Percentiles rank a stretch among this genome's conserved stretches.
Conservation (phyloP, 2,113 vertebrate species). For the Mirza zaza region DNA sequence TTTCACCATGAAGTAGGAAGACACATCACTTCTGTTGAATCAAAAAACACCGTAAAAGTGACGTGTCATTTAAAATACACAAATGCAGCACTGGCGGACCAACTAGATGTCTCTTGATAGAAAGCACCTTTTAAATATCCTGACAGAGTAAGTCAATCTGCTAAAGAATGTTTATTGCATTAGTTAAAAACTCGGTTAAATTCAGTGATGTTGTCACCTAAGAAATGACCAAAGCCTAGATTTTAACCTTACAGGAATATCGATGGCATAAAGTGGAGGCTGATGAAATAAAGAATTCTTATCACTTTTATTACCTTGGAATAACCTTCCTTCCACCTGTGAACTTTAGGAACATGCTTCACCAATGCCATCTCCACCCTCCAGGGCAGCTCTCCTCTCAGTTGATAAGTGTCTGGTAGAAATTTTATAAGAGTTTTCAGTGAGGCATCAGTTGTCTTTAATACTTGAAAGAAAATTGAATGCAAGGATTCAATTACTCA, state of each 20-base stretch:
- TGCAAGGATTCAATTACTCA: conserved; percentile 84
- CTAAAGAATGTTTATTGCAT: neutral
- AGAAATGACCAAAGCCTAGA: neutral
- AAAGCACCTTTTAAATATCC: conserved; percentile 13
- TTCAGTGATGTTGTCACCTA: neutral
- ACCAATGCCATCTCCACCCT: rapidly evolving
- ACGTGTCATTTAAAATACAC: neutral
- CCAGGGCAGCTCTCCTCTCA: neutral
- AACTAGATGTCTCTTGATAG: neutral
- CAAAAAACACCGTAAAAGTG: neutral
- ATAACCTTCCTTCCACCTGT: neutral
- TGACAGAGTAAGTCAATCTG: neutral
- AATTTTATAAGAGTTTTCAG: conserved; percentile 77
- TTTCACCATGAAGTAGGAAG: neutral
- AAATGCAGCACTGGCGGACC: neutral
- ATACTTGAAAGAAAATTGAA: conserved; percentile 84
- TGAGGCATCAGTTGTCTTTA: conserved; percentile 84
- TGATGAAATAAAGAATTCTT: conserved; percentile 17
- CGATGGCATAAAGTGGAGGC: neutral
- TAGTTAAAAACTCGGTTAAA: neutral
- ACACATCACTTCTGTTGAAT: neutral
- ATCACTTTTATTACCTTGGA: neutral
- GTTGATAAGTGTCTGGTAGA: conserved; percentile 19
- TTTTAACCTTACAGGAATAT: conserved; percentile 31
- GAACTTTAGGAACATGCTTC: neutral